Base-by-base conservation (phyloP, 2,888 invertebrate species). In the Priocnemis perturbator region DNA sequence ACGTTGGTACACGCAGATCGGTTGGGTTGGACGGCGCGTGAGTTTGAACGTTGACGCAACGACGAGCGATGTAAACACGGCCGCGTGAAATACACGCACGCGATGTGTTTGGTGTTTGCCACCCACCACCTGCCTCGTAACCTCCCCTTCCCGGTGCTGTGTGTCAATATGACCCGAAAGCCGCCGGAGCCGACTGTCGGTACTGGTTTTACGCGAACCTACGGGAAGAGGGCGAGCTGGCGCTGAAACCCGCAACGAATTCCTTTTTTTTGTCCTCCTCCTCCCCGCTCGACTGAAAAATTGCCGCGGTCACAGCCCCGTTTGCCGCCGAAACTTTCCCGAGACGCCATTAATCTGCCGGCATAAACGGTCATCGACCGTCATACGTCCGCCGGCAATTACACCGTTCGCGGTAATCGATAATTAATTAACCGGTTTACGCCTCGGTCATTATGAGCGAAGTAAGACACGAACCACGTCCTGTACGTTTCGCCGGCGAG, bases 141-240 rank as follows among this genome's bases (percentile, higher is more conserved):
- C 19, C 19, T n/a, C 30, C 14, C n/a, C 5, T 0, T 26, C 4
- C 59, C 48, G 23, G 26, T 50, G 57, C 30, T 58, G 58, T 37
- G 50, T 67, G 67, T 70, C 70, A 70, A 70, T 70, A 70, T 70
- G 67, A 67, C 47, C 64, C 37, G 60, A 67, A 70, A 53, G 21
- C 63, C 52, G 48, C 37, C 64, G 64, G 44, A 50, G 11, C 52
- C 61, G 52, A 17, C 60, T 59, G 63, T 69, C 45, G 37, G 63
- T 55, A 45, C 57, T 30, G 60, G 65, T 66, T 45, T 50, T 55
- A 26, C 47, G 56, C 53, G 56, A 11, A 52, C 44, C 20, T 26
- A 48, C 47, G 23, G 52, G 44, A 64, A 67, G 62, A 64, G 68
- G 68, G 66, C 64, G 71, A 71, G 57, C 15, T 26, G 23, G 30